Evolutionary conservation across 2,797 vertebrate species (phyloP), one percentile per base, ranked within the genome.

Genomic region (Poeciliopsis paucimaculata): DNA sequence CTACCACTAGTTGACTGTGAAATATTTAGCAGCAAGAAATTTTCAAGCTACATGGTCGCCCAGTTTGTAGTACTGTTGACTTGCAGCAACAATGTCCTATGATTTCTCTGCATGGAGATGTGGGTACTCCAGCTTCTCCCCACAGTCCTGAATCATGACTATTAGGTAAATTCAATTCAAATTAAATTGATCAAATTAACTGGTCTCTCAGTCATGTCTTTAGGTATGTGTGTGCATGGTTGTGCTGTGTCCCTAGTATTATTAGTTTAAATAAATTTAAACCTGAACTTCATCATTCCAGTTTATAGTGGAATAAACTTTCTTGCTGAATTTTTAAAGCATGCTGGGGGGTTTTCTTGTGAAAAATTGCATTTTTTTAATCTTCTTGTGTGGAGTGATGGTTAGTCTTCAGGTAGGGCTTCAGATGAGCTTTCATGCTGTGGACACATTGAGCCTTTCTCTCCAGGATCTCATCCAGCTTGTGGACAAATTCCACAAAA

Each of bases 391-490:
- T 77, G 71, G 83, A 13, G 51, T 47, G 41, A 55, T 80, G 46
- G 39, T 79, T 77, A 6, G 89, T 66, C 73, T 82, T 86, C 57
- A 96, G 93, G 81, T 83, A 96, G 1, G 93, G 88, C 84, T 95
- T 96, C 46, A 98, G 92, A 77, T 96, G 96, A 85, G 91, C 89
- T 83, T 95, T 93, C 92, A 96, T 93, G 3, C 71, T 94, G 77
- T 95, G 92, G 74, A 98, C 94, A 83, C 96, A 97, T 79, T 83
- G 85, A 0, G 93, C 94, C 84, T 98, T 97, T 89, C 94, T 92
- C 75, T 90, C 85, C 95, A 97, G 90, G 81, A 98, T 95, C 87
- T 97, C 95, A 82, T 96, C 96, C 85, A 98, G 88, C 77, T 94
- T 95, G 72, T 87, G 86, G 82, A 97, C 90, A 16, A 97, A 97